Conservation (phyloP, 2,888 invertebrate species). For the Copidosoma aretas region DNA sequence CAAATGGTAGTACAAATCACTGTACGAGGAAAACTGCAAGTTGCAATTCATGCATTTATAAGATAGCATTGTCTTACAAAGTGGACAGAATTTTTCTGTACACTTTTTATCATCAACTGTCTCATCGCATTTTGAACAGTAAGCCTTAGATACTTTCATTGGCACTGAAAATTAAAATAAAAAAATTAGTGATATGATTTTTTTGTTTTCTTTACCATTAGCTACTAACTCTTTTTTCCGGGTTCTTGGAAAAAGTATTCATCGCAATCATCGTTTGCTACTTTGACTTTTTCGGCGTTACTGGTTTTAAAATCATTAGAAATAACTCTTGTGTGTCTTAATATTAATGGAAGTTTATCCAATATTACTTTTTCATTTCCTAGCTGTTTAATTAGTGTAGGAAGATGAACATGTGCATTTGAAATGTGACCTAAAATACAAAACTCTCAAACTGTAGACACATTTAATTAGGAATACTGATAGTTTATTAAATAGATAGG, state of each 20-base stretch:
- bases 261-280: not conserved
- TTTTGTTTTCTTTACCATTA: not conserved
- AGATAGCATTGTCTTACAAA: not conserved
- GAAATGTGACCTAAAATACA: not conserved
- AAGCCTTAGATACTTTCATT: not conserved
- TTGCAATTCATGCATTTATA: conserved; percentile 10
- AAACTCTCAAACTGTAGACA: no score
- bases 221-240: not conserved
- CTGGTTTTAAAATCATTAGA: not conserved
- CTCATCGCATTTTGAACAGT: conserved; percentile 5
- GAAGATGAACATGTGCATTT: not conserved
- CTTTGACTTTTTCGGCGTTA: not conserved
- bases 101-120: not conserved
- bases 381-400: not conserved
- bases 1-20: not conserved
- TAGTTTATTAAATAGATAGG: no score
- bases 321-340: not conserved
- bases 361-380: not conserved
- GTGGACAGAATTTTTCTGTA: not conserved
- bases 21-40: not conserved
- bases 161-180: not conserved
- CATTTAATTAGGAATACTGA: no score
- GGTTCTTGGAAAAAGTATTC: not conserved
- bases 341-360: not conserved
- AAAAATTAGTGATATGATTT: no score